Evolutionary conservation across 2,113 vertebrate species (phyloP), one percentile per base, ranked within the genome.

Genomic region (Rallus limicola): DNA sequence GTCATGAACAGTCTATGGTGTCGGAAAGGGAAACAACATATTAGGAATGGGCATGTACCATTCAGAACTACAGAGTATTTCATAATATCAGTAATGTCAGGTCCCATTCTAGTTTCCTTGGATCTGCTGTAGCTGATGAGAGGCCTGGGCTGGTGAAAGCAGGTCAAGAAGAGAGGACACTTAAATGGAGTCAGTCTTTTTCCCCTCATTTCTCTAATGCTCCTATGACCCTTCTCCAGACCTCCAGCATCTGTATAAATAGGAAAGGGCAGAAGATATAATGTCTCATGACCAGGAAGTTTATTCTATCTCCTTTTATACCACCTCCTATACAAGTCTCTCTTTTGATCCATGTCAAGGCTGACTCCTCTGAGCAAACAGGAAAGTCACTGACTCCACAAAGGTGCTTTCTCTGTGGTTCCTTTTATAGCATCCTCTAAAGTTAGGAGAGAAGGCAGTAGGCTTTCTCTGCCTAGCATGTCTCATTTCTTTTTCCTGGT

Each of bases 1-100:
- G 14, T 59, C 1, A 0, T 16, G 12, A 70, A 55, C 0, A 0
- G 62, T 68, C 44, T 36, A 13, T 58, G 12, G 6, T 33, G 13
- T 24, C 36, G 9, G 20, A 76, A 25, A 29, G 24, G 44, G 28
- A 71, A 80, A 25, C 0, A 0, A 59, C 48, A 7, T 31, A n/a
- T 42, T 65, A 24, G 34, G 17, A 65, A 8, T 29, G 28, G 34
- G 6, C 6, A 33, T 58, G 12, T 46, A 71, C 48, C 21, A 33
- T 1, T 31, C 40, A 71, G 26, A 21, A 13, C 23, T 71, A 31
- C 29, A 21, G 40, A 12, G 18, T 34, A 5, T 6, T 64, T 86
- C 79, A 11, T 50, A 24, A 5, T 36, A 14, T 23, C 58, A 26
- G 46, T 77, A 71, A 50, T 0, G 0, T 15, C 13, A 65, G 34